phyloP scores from a whole-genome alignment of 2,113 vertebrate species.

The Diphyllodes magnificus region DNA sequence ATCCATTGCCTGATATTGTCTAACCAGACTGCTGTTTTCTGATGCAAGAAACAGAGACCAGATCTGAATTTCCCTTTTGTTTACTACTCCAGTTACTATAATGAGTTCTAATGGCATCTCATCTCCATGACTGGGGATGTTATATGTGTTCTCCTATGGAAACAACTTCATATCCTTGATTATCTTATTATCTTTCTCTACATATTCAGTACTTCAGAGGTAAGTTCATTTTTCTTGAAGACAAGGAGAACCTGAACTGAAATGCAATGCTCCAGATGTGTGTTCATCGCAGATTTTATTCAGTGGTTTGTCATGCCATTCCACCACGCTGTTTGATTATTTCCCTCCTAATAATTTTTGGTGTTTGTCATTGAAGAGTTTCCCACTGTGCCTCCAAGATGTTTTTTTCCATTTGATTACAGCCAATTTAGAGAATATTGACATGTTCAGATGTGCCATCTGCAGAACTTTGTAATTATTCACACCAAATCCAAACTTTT shows the following conservation, averaged over 20 bases:
- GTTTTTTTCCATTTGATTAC: background rate
- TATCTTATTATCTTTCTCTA: background rate
- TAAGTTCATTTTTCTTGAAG: background rate
- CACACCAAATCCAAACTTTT: background rate
- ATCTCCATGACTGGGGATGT: background rate
- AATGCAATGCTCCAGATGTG: background rate
- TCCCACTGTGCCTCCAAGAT: background rate
- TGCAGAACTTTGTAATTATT: slow-evolving; percentile 5
- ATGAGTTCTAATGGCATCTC: background rate
- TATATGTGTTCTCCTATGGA: background rate
- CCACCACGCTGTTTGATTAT: background rate
- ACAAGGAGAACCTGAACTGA: background rate
- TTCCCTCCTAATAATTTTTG: background rate
- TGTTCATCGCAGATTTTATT: background rate
- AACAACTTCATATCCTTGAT: background rate
- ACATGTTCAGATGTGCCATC: background rate
- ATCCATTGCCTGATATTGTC: background rate
- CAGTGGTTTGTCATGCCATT: background rate
- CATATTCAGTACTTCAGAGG: background rate
- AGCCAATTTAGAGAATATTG: background rate
- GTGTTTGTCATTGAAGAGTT: background rate
- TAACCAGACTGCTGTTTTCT: background rate
- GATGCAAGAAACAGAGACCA: background rate
- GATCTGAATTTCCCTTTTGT: background rate
- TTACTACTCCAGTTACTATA: background rate